A percentile compares a stretch with the other conserved stretches of the same genome.
These are phyloP conservation scores for Phenacoccus solenopsis DNA, from an alignment of 1,140 invertebrate species.

Conservation along the genomic window DNA sequence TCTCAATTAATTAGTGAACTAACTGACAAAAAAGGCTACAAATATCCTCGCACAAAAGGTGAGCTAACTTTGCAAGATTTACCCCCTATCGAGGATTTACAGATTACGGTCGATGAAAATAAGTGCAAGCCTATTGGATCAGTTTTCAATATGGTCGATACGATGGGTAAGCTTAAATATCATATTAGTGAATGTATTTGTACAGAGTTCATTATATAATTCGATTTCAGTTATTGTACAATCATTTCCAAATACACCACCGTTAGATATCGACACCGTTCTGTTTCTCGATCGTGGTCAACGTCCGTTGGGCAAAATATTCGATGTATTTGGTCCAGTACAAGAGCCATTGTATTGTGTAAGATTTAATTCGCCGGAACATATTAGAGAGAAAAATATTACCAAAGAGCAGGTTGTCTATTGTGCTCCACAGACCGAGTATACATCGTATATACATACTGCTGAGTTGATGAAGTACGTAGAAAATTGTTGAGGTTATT, in stretches of 20 bases:
- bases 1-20: not conserved
- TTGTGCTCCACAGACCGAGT: constrained; percentile 57
- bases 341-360: constrained; percentile 65
- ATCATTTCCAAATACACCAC: constrained; percentile 49
- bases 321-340: constrained; percentile 80
- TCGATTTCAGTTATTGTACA: constrained; percentile 54
- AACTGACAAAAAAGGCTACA: not conserved
- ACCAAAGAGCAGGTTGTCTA: constrained; percentile 54
- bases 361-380: constrained; percentile 61
- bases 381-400: constrained; percentile 52
- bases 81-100: constrained; percentile 69
- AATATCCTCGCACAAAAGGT: constrained; percentile 21
- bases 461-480: constrained; percentile 52
- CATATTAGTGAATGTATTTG: constrained; percentile 17
- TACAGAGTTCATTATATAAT: not conserved
- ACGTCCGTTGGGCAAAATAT: constrained; percentile 60
- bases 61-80: constrained; percentile 40
- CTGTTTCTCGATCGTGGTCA: constrained; percentile 63
- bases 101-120: constrained; percentile 60
- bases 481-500: constrained; percentile 10
- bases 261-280: constrained; percentile 70
- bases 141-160: constrained; percentile 55
- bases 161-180: constrained; percentile 42
- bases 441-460: constrained; percentile 62
- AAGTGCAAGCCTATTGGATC: constrained; percentile 60